Evolutionary conservation across 2,888 invertebrate species (phyloP).

Genomic region (Hydrotaea diabolus): DNA sequence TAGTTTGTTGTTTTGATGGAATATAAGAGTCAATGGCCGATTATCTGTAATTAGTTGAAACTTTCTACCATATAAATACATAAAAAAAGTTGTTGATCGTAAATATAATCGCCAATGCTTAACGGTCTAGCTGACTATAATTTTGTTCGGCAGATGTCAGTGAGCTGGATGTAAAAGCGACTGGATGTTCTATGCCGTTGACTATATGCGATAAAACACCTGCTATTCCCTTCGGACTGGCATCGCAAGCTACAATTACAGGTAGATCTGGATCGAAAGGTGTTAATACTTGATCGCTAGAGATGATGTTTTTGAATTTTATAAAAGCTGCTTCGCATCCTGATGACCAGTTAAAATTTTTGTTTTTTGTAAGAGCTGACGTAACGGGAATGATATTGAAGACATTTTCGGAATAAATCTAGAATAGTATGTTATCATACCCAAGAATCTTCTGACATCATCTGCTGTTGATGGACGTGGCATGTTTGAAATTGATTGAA

Average conservation of each 20-base stretch:
- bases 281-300: constrained; percentile 47
- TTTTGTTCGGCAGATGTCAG: constrained; percentile 56
- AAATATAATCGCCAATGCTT: constrained; percentile 53
- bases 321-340: constrained; percentile 58
- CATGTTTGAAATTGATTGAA: constrained; percentile 57
- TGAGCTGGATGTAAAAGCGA: constrained; percentile 56
- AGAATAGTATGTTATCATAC: constrained; percentile 1
- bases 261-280: constrained; percentile 48
- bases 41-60: constrained; percentile 58
- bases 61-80: constrained; percentile 39
- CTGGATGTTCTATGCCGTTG: constrained; percentile 43
- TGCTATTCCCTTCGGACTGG: constrained; percentile 55
- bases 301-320: constrained; percentile 56
- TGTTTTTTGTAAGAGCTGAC: constrained; percentile 44
- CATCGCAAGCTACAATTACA: constrained; percentile 45
- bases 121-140: constrained; percentile 56
- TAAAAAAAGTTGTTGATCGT: constrained; percentile 37
- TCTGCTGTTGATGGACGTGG: constrained; percentile 47
- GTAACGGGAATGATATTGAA: constrained; percentile 48
- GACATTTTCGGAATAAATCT: constrained; percentile 56
- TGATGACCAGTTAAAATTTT: constrained; percentile 47
- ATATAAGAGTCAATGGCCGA: constrained; percentile 50
- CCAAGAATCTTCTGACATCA: constrained; percentile 60
- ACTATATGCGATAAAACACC: constrained; percentile 51
- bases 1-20: constrained; percentile 55